These are phyloP conservation scores for Characodon lateralis DNA, from an alignment of 2,797 vertebrate genomes.

Conservation along the genomic window DNA sequence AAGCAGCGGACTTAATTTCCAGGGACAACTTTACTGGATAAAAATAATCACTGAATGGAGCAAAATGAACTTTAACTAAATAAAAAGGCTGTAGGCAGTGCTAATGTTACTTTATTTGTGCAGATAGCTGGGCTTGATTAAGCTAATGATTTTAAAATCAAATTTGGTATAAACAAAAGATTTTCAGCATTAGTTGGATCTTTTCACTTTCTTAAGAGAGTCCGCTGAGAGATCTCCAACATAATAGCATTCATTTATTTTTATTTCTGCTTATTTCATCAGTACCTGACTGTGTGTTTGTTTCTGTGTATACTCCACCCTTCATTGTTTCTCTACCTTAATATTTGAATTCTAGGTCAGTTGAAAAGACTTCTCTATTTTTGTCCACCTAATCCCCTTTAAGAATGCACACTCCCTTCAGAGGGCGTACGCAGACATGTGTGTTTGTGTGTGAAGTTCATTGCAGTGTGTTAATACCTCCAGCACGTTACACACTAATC, in stretches of 20 bases:
- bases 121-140: neutral
- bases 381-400: slow-evolving; percentile 74
- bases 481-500: slow-evolving; percentile 76
- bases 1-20: neutral
- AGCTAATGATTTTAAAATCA: neutral
- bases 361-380: slow-evolving; percentile 78
- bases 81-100: neutral
- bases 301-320: neutral
- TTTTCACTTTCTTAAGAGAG: neutral
- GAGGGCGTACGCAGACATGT: slow-evolving; percentile 33
- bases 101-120: neutral
- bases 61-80: neutral
- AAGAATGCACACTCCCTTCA: slow-evolving; percentile 68
- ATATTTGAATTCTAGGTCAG: slow-evolving; percentile 77
- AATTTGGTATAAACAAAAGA: neutral
- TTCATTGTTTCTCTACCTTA: slow-evolving; percentile 49
- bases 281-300: neutral
- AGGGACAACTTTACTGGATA: neutral
- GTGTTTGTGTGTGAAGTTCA: slow-evolving; percentile 21
- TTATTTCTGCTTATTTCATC: neutral
- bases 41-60: neutral
- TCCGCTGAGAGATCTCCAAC: neutral
- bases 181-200: neutral
- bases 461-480: slow-evolving; percentile 77
- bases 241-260: neutral